Conservation (phyloP, 2,113 vertebrate genomes). For the Nycticryphes semicollaris region DNA sequence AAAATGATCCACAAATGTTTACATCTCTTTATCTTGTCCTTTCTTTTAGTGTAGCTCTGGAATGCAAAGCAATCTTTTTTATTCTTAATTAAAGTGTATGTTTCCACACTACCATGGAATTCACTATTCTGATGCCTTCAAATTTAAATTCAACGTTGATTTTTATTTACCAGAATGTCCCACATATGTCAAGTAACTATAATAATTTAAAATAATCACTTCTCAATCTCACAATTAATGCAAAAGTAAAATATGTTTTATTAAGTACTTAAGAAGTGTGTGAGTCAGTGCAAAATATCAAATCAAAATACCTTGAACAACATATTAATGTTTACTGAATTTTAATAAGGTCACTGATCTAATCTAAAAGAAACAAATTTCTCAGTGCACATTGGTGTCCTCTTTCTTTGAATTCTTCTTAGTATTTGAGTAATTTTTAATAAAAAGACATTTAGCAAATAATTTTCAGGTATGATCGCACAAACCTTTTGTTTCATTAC, state of each 20-base stretch:
- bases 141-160: not conserved
- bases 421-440: not conserved
- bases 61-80: not conserved
- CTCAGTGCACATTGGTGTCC: not conserved
- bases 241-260: not conserved
- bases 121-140: not conserved
- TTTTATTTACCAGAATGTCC: not conserved
- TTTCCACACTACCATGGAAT: not conserved
- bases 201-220: not conserved
- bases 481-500: not conserved
- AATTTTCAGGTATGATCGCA: not conserved
- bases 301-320: not conserved
- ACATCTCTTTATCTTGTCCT: not conserved
- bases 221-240: not conserved
- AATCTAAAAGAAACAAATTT: not conserved
- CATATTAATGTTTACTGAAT: not conserved
- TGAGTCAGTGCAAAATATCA: not conserved
- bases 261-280: not conserved
- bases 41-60: not conserved
- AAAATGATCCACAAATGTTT: not conserved
- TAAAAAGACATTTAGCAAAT: not conserved
- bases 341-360: not conserved
- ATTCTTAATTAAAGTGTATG: not conserved
- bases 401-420: not conserved
- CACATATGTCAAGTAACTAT: not conserved